Base-by-base conservation (phyloP, 2,797 vertebrate genomes). In the Betta splendens region DNA sequence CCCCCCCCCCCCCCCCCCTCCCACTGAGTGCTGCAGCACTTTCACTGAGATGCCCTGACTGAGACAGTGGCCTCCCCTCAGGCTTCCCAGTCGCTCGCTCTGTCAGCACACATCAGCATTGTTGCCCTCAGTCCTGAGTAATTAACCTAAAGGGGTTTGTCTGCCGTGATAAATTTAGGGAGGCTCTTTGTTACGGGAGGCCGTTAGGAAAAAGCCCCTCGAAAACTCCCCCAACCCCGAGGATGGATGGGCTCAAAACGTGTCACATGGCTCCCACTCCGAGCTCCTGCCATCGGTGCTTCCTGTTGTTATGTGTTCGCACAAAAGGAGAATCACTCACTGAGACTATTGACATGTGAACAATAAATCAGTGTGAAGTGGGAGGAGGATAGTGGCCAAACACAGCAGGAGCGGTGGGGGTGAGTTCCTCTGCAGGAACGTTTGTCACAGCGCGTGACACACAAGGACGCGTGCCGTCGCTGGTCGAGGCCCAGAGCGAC, bases 91-190 rank as follows among this genome's bases (percentile, higher is more conserved):
- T 70, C 33, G 20, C 75, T 83, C 40, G 5, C 66, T 60, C 68
- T 88, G 87, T 92, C 90, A 89, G 73, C 72, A 46, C 77, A 33
- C 83, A 89, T 89, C 81, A 84, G 55, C 49, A 72, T 88, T 87
- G 87, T 89, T 86, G 85, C 86, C 83, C 75, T 77, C 49, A 53
- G 59, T 69, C 51, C 60, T 0, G 76, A 72, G 69, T 89, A 87
- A 91, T 91, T 88, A 85, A 89, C 84, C 85, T 89, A 88, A 88
- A 88, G 80, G 81, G 83, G 69, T 86, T 85, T 79, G 61, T 88
- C 69, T 85, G 84, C 79, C 77, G 75, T 89, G 86, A 85, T 87
- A 64, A 69, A 85, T 88, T 86, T 76, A 77, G 80, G 76, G 75
- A 72, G 69, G 62, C 26, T 83, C 82, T 88, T 90, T 88, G 78